These are phyloP conservation scores for Gortyna flavago DNA, from an alignment of 2,888 invertebrate genomes.

Conservation along the genomic window DNA sequence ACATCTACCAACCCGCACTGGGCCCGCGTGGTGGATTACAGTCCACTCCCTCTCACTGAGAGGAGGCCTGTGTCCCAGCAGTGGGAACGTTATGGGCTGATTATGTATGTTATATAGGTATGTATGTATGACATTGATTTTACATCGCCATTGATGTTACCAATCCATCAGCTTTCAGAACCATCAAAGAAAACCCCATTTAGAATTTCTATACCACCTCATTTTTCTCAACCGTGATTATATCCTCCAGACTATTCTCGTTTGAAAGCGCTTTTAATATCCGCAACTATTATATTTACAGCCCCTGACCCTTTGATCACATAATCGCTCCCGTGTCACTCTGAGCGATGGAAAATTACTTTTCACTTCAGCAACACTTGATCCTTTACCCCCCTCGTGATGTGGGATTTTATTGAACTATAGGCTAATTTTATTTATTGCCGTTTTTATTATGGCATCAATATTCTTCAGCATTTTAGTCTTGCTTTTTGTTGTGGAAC, in stretches of 20 bases:
- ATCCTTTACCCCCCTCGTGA: slow-evolving; percentile 36
- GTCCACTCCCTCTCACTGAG: too few species aligned
- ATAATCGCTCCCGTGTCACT: slow-evolving; percentile 63
- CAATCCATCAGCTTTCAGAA: background rate
- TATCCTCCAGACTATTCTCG: slow-evolving; percentile 40
- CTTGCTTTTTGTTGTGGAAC: slow-evolving; percentile 5
- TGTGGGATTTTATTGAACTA: slow-evolving; percentile 51
- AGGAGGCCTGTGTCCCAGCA: too few species aligned
- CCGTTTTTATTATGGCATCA: slow-evolving; percentile 32
- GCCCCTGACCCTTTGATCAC: slow-evolving; percentile 61
- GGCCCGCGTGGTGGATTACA: too few species aligned
- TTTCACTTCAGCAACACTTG: slow-evolving; percentile 57
- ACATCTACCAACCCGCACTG: too few species aligned
- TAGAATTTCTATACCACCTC: slow-evolving; percentile 3
- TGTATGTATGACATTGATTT: too few species aligned
- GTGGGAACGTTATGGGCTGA: too few species aligned
- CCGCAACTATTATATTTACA: slow-evolving; percentile 59
- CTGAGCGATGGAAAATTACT: slow-evolving; percentile 65
- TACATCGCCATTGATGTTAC: too few species aligned
- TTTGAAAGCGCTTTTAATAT: slow-evolving; percentile 60
- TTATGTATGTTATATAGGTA: too few species aligned
- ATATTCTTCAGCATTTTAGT: slow-evolving; percentile 23
- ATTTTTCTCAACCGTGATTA: slow-evolving; percentile 44
- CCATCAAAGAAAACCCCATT: slow-evolving; percentile 23
- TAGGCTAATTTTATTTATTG: slow-evolving; percentile 45